Percentiles rank a stretch among this genome's conserved stretches.
phyloP scores from a whole-genome alignment of 2,888 invertebrate genomes.

The Micropterix aruncella region DNA sequence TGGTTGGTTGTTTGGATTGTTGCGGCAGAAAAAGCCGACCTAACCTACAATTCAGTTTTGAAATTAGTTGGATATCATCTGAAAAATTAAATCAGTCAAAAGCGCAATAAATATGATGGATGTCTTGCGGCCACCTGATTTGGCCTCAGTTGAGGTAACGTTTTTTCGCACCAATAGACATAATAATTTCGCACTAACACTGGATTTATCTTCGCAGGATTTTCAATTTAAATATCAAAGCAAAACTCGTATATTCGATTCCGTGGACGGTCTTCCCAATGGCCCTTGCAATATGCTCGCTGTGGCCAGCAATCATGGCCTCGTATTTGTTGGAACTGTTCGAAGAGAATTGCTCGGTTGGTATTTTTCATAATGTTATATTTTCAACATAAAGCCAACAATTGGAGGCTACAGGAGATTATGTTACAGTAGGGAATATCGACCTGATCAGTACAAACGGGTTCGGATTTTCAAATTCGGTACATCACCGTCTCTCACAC shows the following conservation, averaged over 20 bases:
- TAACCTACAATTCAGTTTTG: too few relatives aligned
- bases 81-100: too few relatives aligned
- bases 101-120: conserved; percentile 2
- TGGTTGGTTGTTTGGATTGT: too few relatives aligned
- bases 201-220: not conserved
- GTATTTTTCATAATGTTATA: too few relatives aligned
- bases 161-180: not conserved
- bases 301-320: not conserved
- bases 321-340: not conserved
- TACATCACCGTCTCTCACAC: too few relatives aligned
- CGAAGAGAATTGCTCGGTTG: not conserved
- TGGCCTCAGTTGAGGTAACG: conserved; percentile 3
- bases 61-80: too few relatives aligned
- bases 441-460: too few relatives aligned
- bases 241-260: not conserved
- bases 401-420: too few relatives aligned
- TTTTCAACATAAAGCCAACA: too few relatives aligned
- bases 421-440: too few relatives aligned
- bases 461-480: too few relatives aligned
- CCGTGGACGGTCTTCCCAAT: not conserved
- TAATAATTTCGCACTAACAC: not conserved
- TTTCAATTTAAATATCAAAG: not conserved
- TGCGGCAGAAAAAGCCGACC: too few relatives aligned
- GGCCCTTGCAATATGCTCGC: not conserved
- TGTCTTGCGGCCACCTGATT: conserved; percentile 1